Base-by-base conservation (phyloP, 2,797 vertebrate species). In the Poecile montanus region DNA sequence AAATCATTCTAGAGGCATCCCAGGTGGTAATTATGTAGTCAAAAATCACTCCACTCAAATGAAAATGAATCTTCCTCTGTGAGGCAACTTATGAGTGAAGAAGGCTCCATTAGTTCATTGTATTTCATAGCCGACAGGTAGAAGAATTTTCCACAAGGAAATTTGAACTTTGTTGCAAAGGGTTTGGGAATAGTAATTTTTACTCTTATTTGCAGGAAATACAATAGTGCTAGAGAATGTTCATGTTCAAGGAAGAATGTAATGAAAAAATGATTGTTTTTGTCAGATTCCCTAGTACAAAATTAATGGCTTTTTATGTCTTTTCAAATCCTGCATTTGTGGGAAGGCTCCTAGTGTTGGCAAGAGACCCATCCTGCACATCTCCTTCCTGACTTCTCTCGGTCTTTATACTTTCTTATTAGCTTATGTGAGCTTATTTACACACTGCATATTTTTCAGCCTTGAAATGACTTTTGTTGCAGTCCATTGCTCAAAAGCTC, bases 21-120 rank as follows among this genome's bases (percentile, higher is more conserved):
- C 75, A 95, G 61, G 75, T 94, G 68, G 57, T 77, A 95, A 93
- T 95, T 96, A 94, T 57, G 84, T 91, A 95, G 95, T 96, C 84
- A 96, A 85, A 94, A 95, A 93, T 93, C 90, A 87, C 80, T 96
- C 29, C 27, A 76, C 65, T 92, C 72, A 94, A 92, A 91, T 73
- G 71, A 86, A 89, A 95, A 88, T 54, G 7, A 60, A 80, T 82
- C n/a, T 76, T 92, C 32, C 22, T 94, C 73, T 88, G 30, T 34
- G 25, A 92, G n/a, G 44, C 51, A 93, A 25, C 6, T 84, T 76
- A 78, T 40, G 58, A 72, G 40, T 72, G 56, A 88, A 88, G 66
- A 84, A 90, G 58, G 47, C 44, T 83, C n/a, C 18, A 11, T 58
- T 65, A 72, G 18, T 78, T 91, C 82, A 13, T 40, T 54, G 30